These are phyloP conservation scores for Drosophila anomalata DNA, from an alignment of 2,888 invertebrate genomes.

Conservation along the genomic window DNA sequence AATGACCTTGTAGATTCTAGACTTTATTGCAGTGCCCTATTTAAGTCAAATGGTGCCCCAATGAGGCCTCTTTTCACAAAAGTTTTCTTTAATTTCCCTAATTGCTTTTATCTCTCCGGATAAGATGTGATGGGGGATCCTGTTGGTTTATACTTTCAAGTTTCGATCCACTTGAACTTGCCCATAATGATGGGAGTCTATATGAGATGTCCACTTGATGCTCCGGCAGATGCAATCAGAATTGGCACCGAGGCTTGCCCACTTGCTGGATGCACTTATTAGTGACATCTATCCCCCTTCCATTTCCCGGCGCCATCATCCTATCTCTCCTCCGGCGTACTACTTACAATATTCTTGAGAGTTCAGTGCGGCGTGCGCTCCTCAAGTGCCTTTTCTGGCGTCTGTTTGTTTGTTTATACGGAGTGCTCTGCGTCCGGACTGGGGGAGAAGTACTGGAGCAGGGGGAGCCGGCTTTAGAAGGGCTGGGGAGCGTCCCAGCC, in stretches of 20 bases:
- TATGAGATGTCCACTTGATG: constrained; percentile 60
- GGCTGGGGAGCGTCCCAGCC: constrained; percentile 22
- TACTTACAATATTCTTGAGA: constrained; percentile 39
- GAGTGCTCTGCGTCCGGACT: neutral
- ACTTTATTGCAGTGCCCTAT: neutral
- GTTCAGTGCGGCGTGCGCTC: constrained; percentile 49
- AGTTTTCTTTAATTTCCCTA: constrained; percentile 12
- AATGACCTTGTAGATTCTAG: constrained; percentile 10
- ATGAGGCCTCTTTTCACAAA: neutral
- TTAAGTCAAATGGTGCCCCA: neutral
- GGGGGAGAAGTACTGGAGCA: constrained; percentile 11
- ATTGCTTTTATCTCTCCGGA: constrained; percentile 19
- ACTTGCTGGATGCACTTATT: constrained; percentile 51
- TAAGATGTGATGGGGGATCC: constrained; percentile 41
- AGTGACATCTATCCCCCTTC: constrained; percentile 43
- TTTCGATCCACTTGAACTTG: constrained; percentile 59
- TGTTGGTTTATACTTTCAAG: constrained; percentile 33
- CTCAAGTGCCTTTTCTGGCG: constrained; percentile 63
- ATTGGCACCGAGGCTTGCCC: constrained; percentile 54
- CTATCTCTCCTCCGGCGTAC: constrained; percentile 5
- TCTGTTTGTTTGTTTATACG: constrained; percentile 64
- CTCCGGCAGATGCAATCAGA: constrained; percentile 72
- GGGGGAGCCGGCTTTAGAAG: constrained; percentile 40
- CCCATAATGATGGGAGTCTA: constrained; percentile 41
- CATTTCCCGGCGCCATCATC: constrained; percentile 3